Evolutionary conservation across 2,113 vertebrate species (phyloP).

Genomic region (Alectura lathami): DNA sequence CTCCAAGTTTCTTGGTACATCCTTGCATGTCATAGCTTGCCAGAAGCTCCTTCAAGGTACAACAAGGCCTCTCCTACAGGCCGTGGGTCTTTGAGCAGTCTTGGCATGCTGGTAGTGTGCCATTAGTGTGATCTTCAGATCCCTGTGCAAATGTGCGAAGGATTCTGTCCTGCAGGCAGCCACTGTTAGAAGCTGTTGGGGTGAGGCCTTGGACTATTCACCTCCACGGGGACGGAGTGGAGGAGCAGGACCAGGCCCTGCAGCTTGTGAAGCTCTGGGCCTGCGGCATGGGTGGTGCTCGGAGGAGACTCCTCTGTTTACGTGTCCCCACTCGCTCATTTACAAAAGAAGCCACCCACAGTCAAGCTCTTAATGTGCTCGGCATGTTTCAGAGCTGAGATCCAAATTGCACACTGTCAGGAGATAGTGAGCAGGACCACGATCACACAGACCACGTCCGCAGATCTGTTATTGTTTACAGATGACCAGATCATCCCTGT

Average conservation of each 20-base stretch:
- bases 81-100: not conserved
- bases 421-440: not conserved
- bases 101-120: fast-evolving
- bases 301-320: not conserved
- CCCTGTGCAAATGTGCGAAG: fast-evolving
- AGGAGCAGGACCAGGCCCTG: not conserved
- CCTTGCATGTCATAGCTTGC: not conserved
- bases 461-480: not conserved
- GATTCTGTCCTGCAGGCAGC: not conserved
- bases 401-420: not conserved
- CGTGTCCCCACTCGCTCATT: fast-evolving
- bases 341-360: not conserved
- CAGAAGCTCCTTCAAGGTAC: not conserved
- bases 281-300: fast-evolving
- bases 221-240: not conserved
- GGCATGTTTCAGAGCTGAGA: not conserved
- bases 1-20: not conserved
- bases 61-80: not conserved
- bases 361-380: not conserved
- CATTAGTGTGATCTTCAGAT: not conserved
- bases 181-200: not conserved
- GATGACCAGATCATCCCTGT: not conserved
- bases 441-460: not conserved
- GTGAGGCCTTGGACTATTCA: not conserved
- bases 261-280: not conserved